Evolutionary conservation across 1,140 invertebrate species (phyloP), one percentile per base, ranked within the genome.

Genomic region (Papilio xuthus): DNA sequence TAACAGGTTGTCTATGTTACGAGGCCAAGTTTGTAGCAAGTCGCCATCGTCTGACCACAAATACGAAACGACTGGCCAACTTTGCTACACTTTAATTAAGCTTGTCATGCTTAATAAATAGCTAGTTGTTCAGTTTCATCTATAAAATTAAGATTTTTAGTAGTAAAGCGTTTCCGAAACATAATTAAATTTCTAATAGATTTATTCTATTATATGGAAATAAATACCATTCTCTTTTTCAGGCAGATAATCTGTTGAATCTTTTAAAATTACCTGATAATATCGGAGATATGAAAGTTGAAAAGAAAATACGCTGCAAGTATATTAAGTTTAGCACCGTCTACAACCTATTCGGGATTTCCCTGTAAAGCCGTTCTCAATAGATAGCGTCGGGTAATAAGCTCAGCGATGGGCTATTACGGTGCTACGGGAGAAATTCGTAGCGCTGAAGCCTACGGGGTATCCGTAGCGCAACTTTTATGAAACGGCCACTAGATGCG

Each of bases 341-440:
- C 85, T 90, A 91, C 89, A 89, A 92, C 82, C 90, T 88, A 90
- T 91, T 89, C 84, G 87, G 86, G 90, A 93, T 92, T 92, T 92
- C 83, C 88, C 85, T 89, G 88, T 86, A 92, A 93, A 93, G 90
- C 92, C 90, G 85, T 84, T 88, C 89, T 93, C 92, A 92, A 93
- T 93, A 90, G 92, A 92, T 90, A 88, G 91, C 87, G 88, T 87
- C 87, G 84, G 86, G 88, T 93, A 93, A 93, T 93, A 93, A 92
- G 91, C 91, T 92, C 88, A 86, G 84, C 87, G 89, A 90, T 89
- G 89, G 90, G 84, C 91, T 92, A 93, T 93, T 93, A 93, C 86
- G 81, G 76, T 71, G 75, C 81, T 86, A 82, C 83, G 85, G 83
- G 88, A 86, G 87, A 92, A 89, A 90, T 93, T 92, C 89, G 87